Evolutionary conservation across 37 sponge, comb jelly and placozoan species (phyloP).

Genomic region (Chondrilla cf. caribensis): DNA sequence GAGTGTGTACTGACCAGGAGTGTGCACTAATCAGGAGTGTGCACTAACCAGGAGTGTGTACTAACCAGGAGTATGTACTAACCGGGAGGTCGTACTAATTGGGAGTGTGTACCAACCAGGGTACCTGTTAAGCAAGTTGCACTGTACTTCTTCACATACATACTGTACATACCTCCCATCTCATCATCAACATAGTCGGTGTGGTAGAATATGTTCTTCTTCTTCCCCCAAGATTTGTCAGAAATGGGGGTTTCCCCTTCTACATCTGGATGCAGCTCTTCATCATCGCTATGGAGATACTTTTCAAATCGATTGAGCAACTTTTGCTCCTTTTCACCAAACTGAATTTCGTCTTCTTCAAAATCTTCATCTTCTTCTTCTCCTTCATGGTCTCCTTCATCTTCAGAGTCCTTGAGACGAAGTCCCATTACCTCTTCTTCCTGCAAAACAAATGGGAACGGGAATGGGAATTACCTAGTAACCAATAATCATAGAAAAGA

Average conservation of each 20-base stretch:
- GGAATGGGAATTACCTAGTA: too few species aligned
- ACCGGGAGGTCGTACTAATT: too few species aligned
- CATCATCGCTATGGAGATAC: conserved; percentile 32
- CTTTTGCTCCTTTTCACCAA: conserved; percentile 15
- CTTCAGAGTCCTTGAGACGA: conserved; percentile 11
- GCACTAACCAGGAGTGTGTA: too few species aligned
- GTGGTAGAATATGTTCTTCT: conserved; percentile 65
- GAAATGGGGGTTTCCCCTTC: neutral
- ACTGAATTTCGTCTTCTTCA: neutral
- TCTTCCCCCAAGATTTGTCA: conserved; percentile 71
- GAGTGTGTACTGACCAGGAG: too few species aligned
- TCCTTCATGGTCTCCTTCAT: neutral
- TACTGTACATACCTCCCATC: conserved; percentile 27
- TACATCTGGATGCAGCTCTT: conserved; percentile 11
- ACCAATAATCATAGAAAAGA: too few species aligned
- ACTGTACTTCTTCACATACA: too few species aligned
- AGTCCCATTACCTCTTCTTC: conserved; percentile 46
- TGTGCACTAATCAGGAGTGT: too few species aligned
- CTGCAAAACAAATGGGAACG: neutral
- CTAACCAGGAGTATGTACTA: too few species aligned
- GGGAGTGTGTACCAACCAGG: too few species aligned
- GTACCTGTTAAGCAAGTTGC: too few species aligned
- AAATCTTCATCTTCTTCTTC: conserved; percentile 5
- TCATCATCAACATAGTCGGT: conserved; percentile 68
- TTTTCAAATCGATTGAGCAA: conserved; percentile 4